Conservation (phyloP, 2,888 invertebrate genomes). For the Aphidoletes aphidimyza region DNA sequence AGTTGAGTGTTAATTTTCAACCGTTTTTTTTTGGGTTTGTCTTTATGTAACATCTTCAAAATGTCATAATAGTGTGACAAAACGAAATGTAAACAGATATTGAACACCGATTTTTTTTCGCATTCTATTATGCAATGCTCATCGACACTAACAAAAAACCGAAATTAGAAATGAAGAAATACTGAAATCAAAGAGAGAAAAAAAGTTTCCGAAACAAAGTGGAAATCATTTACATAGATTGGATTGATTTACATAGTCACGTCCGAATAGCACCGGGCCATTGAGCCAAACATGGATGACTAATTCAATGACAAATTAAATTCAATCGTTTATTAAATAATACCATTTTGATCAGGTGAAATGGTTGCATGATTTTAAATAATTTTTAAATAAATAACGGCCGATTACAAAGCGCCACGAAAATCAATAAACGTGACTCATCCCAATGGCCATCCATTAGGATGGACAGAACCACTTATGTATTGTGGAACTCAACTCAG, state of each 20-base stretch:
- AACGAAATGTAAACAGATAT: conserved; percentile 19
- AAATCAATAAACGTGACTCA: too few species aligned
- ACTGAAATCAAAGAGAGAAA: neutral
- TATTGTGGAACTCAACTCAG: too few species aligned
- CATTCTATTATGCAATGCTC: conserved; percentile 32
- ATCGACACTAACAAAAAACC: neutral
- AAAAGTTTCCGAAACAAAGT: neutral
- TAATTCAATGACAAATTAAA: neutral
- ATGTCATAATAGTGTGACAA: conserved; percentile 23
- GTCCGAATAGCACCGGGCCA: neutral
- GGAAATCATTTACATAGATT: neutral
- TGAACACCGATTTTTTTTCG: neutral
- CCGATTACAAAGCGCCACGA: neutral
- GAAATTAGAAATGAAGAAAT: neutral
- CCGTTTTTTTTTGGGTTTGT: neutral
- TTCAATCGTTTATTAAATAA: neutral
- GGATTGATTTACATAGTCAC: neutral
- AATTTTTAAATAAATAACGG: neutral
- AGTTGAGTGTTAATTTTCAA: neutral
- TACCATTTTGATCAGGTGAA: neutral
- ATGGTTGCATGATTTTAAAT: neutral
- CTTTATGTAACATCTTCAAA: conserved; percentile 6
- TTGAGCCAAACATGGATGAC: neutral
- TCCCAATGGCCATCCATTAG: too few species aligned
- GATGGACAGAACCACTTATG: too few species aligned